Conservation (phyloP, 2,888 invertebrate genomes). For the Stenoptilia bipunctidactyla region DNA sequence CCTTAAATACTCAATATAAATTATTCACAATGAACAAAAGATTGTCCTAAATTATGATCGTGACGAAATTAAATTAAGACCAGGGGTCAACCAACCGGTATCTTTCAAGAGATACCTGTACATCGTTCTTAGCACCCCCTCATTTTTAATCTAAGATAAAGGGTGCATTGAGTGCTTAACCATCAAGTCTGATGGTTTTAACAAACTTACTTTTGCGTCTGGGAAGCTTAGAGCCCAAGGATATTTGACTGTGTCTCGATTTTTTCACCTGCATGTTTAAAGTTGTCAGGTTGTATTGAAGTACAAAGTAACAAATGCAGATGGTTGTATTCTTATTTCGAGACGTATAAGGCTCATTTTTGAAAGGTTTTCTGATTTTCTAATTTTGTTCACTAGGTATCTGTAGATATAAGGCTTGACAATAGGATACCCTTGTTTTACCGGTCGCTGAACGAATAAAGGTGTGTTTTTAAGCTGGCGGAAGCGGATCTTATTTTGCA, state of each 20-base stretch:
- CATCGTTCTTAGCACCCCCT: slow-evolving; percentile 23
- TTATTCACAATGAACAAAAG: too few relatives aligned
- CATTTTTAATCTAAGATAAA: slow-evolving; percentile 68
- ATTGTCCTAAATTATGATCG: too few relatives aligned
- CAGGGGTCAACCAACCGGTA: slow-evolving; percentile 8
- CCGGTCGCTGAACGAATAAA: slow-evolving; percentile 44
- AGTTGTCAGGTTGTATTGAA: slow-evolving; percentile 22
- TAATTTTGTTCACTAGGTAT: slow-evolving; percentile 34
- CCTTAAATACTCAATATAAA: too few relatives aligned
- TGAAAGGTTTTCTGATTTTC: slow-evolving; percentile 3
- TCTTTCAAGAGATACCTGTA: slow-evolving; percentile 24
- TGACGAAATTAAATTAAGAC: background rate
- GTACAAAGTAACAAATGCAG: slow-evolving; percentile 20
- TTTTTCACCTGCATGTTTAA: slow-evolving; percentile 10
- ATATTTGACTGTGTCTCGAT: slow-evolving; percentile 5
- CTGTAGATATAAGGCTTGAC: slow-evolving; percentile 54
- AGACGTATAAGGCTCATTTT: slow-evolving; percentile 19
- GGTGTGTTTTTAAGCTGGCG: slow-evolving; percentile 17
- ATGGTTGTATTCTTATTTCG: slow-evolving; percentile 4
- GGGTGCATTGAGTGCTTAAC: slow-evolving; percentile 64
- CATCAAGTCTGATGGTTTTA: slow-evolving; percentile 33
- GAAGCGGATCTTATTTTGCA: slow-evolving; percentile 6
- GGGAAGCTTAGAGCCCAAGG: slow-evolving; percentile 8
- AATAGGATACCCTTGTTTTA: slow-evolving; percentile 61
- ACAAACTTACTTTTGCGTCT: slow-evolving; percentile 19